Percentiles rank a stretch among this genome's conserved stretches.
phyloP scores from a whole-genome alignment of 2,888 invertebrate genomes.

The Heliconius ethilla region DNA sequence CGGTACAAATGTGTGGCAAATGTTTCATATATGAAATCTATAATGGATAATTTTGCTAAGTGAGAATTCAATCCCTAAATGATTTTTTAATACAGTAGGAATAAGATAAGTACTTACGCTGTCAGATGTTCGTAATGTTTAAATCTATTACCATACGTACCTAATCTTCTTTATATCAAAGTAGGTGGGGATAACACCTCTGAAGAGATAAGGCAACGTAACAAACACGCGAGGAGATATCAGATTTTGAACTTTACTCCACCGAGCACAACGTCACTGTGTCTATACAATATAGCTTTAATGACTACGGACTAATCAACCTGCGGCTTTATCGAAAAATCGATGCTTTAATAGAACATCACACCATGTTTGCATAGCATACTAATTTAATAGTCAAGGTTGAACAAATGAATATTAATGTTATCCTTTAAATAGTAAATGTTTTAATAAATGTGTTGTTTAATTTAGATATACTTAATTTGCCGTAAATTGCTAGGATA shows the following conservation, averaged over 20 bases:
- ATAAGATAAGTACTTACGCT: neutral
- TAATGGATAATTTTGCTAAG: neutral
- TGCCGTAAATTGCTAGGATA: conserved; percentile 23
- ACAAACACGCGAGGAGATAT: conserved; percentile 2
- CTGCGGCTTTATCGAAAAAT: conserved; percentile 65
- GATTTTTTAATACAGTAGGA: neutral
- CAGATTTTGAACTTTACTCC: conserved; percentile 21
- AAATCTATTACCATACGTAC: conserved; percentile 6
- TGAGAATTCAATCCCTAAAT: neutral
- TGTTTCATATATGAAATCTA: neutral
- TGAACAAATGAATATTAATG: conserved; percentile 28
- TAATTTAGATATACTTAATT: conserved; percentile 33
- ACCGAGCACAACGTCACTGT: conserved; percentile 17
- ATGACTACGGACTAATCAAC: conserved; percentile 33
- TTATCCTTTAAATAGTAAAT: neutral
- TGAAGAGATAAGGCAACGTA: conserved; percentile 6
- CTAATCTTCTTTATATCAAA: conserved; percentile 5
- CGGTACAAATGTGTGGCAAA: neutral
- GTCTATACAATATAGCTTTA: conserved; percentile 23
- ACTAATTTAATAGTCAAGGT: conserved; percentile 10
- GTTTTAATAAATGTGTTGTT: conserved; percentile 30
- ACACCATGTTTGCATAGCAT: conserved; percentile 30
- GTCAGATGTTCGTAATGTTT: neutral
- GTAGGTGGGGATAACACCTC: conserved; percentile 1
- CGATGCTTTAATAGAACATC: conserved; percentile 56